Conservation (phyloP, 2,113 vertebrate genomes). For the Tricholaema leucomelas region DNA sequence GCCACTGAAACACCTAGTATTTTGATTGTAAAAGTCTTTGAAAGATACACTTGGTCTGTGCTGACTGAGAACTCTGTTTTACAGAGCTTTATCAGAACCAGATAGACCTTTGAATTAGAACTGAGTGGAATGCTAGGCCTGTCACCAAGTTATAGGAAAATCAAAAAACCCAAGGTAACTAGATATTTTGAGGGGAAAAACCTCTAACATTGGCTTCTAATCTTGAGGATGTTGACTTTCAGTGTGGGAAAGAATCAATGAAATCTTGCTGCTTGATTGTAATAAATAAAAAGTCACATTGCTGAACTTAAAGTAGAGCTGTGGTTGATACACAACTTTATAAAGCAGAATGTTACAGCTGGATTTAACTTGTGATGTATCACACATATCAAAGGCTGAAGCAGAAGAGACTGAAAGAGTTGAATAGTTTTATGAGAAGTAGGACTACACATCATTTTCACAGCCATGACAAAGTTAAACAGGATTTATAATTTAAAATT, state of each 20-base stretch:
- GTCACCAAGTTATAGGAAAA: background rate
- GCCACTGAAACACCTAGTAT: background rate
- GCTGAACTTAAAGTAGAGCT: background rate
- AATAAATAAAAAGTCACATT: background rate
- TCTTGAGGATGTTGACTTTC: background rate
- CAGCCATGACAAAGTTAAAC: background rate
- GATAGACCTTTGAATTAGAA: background rate
- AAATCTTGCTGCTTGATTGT: background rate
- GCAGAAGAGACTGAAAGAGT: background rate
- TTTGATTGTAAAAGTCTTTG: background rate
- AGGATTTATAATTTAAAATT: background rate
- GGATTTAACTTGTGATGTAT: background rate
- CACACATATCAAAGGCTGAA: background rate
- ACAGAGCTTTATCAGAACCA: background rate
- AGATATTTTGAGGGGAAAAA: background rate
- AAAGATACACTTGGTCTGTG: background rate
- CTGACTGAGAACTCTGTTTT: background rate
- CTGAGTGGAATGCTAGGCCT: background rate
- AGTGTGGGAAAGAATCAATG: background rate
- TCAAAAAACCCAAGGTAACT: background rate
- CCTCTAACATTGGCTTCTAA: background rate
- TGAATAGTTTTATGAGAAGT: background rate
- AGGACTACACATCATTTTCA: background rate
- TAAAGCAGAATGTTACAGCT: background rate
- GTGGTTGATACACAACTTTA: background rate